phyloP scores from a whole-genome alignment of 2,797 vertebrate species.

The Florisuga fusca region DNA sequence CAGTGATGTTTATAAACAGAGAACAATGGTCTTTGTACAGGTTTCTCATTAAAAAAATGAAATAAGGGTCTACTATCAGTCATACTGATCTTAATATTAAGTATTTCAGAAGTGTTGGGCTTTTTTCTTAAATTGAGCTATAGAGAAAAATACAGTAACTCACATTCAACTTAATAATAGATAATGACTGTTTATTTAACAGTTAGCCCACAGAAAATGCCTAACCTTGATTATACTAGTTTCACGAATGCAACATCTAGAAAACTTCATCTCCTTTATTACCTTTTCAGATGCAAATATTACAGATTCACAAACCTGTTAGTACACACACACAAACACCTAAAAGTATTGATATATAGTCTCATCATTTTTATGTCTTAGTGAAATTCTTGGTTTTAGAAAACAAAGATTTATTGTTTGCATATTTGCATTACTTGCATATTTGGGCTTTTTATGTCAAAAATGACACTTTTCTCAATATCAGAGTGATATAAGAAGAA shows the following conservation, averaged over 20 bases:
- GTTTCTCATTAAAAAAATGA: neutral
- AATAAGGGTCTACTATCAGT: neutral
- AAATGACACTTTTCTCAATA: neutral
- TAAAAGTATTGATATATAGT: neutral
- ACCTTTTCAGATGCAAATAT: neutral
- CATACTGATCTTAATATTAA: neutral
- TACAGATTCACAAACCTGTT: rapidly evolving
- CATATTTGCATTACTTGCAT: neutral
- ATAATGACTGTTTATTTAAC: neutral
- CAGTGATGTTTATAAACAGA: neutral
- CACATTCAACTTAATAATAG: neutral
- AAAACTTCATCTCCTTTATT: neutral
- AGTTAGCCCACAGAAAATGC: neutral
- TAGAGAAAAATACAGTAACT: neutral
- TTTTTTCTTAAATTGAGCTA: neutral
- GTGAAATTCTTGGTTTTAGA: neutral
- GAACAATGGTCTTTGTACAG: neutral
- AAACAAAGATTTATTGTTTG: neutral
- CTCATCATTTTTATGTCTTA: neutral
- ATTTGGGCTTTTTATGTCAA: neutral
- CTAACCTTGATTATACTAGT: neutral
- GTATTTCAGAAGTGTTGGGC: neutral
- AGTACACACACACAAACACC: neutral
- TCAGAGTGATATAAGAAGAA: neutral
- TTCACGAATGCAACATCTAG: neutral